Evolutionary conservation across 2,888 invertebrate genomes (phyloP).

Genomic region (Hecatera dysodea): DNA sequence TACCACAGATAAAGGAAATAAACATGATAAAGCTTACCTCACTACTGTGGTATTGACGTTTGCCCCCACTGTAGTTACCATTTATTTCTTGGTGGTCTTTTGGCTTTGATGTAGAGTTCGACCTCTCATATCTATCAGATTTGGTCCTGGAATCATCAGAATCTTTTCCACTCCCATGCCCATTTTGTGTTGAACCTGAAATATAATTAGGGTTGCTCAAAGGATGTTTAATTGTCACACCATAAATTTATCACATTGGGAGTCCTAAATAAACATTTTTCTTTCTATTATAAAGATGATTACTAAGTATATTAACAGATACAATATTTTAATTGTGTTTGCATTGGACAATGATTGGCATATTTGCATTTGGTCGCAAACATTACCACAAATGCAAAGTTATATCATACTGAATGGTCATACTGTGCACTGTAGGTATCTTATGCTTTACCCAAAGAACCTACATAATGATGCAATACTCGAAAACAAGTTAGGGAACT

Average conservation of each 20-base stretch:
- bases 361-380: not conserved
- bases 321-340: not conserved
- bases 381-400: not conserved
- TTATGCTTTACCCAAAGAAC: not conserved
- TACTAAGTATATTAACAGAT: not conserved
- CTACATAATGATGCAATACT: not conserved
- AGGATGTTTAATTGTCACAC: conserved; percentile 4
- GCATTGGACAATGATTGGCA: not conserved
- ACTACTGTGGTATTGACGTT: conserved; percentile 84
- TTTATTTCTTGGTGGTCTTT: conserved; percentile 75
- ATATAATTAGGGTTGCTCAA: conserved; percentile 40
- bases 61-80: conserved; percentile 80
- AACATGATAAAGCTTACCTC: conserved; percentile 75
- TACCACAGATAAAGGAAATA: conserved; percentile 50
- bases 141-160: conserved; percentile 80
- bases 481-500: not conserved
- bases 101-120: conserved; percentile 62
- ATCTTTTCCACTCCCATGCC: conserved; percentile 81
- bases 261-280: no score
- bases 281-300: no score
- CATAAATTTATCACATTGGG: no score
- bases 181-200: conserved; percentile 81
- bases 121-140: conserved; percentile 69
- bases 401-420: not conserved
- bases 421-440: not conserved